phyloP scores from a whole-genome alignment of 2,888 invertebrate species.

The Netelia virgata region DNA sequence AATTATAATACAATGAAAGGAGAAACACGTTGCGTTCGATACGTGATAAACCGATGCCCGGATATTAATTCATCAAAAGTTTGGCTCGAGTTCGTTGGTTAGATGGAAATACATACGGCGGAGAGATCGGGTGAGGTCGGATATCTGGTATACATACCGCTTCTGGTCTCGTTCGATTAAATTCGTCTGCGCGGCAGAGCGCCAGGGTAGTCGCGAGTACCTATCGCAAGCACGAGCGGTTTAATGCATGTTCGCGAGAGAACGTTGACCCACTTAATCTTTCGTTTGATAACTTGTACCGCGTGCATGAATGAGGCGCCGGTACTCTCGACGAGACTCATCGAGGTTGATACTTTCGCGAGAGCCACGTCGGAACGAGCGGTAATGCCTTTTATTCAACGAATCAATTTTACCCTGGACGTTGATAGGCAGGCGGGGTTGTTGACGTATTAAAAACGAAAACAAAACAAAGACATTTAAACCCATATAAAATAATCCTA shows the following conservation, averaged over 20 bases:
- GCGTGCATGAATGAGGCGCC: neutral
- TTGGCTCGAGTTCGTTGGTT: constrained; percentile 14
- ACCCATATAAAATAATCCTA: too few relatives aligned
- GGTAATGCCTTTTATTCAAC: neutral
- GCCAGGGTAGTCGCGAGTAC: constrained; percentile 14
- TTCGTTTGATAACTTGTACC: constrained; percentile 10
- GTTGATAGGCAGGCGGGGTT: too few relatives aligned
- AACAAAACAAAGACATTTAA: too few relatives aligned
- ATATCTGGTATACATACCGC: constrained; percentile 3
- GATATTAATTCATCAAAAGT: constrained; percentile 62
- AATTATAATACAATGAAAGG: constrained; percentile 3
- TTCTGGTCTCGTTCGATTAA: constrained; percentile 53
- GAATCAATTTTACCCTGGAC: neutral
- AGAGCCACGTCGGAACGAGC: neutral
- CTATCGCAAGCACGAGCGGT: constrained; percentile 1
- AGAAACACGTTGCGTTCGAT: constrained; percentile 8
- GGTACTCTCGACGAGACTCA: neutral
- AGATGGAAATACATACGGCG: neutral
- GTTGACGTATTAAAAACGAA: too few relatives aligned
- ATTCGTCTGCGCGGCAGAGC: constrained; percentile 30
- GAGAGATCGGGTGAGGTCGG: neutral
- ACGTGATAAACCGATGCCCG: constrained; percentile 37
- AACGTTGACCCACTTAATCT: constrained; percentile 50
- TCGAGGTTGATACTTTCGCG: constrained; percentile 12
- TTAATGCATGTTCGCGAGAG: constrained; percentile 14